Evolutionary conservation across 2,797 vertebrate genomes (phyloP).

Genomic region (Chaetodon trifasciatus): DNA sequence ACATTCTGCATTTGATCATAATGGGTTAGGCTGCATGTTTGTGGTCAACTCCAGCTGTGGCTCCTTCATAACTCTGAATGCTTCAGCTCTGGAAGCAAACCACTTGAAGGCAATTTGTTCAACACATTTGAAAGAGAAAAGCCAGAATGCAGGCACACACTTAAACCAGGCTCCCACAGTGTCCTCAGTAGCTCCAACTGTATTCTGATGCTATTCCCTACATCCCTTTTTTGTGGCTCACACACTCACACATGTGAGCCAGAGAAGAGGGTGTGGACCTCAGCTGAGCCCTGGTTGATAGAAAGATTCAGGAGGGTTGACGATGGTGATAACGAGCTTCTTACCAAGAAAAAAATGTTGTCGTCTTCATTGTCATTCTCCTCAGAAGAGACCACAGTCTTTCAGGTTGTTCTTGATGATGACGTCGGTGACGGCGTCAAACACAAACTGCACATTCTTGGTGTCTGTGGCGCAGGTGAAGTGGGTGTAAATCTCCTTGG

Average conservation of each 20-base stretch:
- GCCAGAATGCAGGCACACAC: background rate
- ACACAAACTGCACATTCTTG: constrained; percentile 99
- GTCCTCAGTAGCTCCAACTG: too few species aligned
- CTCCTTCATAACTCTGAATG: background rate
- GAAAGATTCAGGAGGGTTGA: background rate
- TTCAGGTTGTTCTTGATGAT: constrained; percentile 99
- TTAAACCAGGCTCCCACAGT: background rate
- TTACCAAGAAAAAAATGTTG: constrained; percentile 60
- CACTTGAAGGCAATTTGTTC: constrained; percentile 7
- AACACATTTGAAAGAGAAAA: background rate
- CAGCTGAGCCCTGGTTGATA: background rate
- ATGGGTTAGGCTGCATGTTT: constrained; percentile 31
- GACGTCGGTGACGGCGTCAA: constrained; percentile 99
- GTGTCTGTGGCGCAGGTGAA: constrained; percentile 99
- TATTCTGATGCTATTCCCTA: too few species aligned
- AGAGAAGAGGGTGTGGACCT: background rate
- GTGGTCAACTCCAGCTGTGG: constrained; percentile 12
- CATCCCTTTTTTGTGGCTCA: too few species aligned
- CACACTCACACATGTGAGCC: background rate
- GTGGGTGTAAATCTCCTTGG: constrained; percentile 99
- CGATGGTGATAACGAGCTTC: background rate
- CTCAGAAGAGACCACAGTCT: constrained; percentile 98
- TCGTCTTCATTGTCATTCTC: constrained; percentile 22
- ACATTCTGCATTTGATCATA: constrained; percentile 35
- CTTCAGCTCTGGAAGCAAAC: constrained; percentile 24